Percentiles rank a stretch among this genome's conserved stretches.
phyloP scores from a whole-genome alignment of 2,797 vertebrate species.

The Oreochromis mossambicus region DNA sequence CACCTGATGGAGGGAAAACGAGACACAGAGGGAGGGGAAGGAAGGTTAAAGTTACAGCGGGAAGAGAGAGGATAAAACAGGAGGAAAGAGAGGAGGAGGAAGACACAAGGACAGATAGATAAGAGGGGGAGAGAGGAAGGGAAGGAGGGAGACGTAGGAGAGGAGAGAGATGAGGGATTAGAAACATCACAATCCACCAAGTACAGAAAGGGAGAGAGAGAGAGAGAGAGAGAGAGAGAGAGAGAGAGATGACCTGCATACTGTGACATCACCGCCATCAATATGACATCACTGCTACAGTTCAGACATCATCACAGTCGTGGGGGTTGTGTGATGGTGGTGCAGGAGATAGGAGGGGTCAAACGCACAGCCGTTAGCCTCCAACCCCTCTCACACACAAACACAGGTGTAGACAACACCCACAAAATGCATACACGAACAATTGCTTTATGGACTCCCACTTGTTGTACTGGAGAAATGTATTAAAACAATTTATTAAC shows the following conservation, averaged over 20 bases:
- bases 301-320: constrained; percentile 47
- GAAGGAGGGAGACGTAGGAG: constrained; percentile 59
- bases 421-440: background rate
- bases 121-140: constrained; percentile 4
- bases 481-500: background rate
- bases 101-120: constrained; percentile 48
- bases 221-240: constrained; percentile 31
- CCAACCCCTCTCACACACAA: background rate
- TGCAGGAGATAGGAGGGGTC: constrained; percentile 24
- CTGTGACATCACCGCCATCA: constrained; percentile 63
- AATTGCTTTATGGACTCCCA: background rate
- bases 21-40: constrained; percentile 83
- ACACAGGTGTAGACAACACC: background rate
- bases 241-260: constrained; percentile 56
- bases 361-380: constrained; percentile 4
- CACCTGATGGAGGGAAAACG: constrained; percentile 94
- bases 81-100: constrained; percentile 19
- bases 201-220: constrained; percentile 37
- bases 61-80: constrained; percentile 39
- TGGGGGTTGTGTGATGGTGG: constrained; percentile 47
- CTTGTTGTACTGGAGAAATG: background rate
- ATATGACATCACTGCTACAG: constrained; percentile 55
- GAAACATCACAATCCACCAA: constrained; percentile 74
- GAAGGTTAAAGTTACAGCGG: constrained; percentile 28
- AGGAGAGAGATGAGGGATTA: constrained; percentile 87